Percentiles rank a stretch among this genome's conserved stretches.
phyloP scores from a whole-genome alignment of 2,888 invertebrate genomes.

The Caenorhabditis imperialis region DNA sequence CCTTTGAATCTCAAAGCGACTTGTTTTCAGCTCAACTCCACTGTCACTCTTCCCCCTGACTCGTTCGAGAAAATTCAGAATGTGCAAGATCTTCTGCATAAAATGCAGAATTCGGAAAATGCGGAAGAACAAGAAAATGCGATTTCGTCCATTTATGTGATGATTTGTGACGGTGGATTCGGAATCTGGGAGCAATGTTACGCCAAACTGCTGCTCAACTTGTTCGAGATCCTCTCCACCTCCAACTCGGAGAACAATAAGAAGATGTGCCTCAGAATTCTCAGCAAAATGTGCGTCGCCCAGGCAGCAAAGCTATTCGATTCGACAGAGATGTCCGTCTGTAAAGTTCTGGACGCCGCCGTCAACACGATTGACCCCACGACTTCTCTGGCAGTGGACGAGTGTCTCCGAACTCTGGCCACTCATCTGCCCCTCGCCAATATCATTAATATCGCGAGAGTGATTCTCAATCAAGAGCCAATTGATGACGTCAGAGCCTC shows the following conservation, averaged over 20 bases:
- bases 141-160: constrained; percentile 33
- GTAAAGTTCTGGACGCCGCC: constrained; percentile 47
- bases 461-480: constrained; percentile 46
- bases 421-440: constrained; percentile 45
- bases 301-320: constrained; percentile 48
- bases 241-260: constrained; percentile 30
- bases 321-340: constrained; percentile 49
- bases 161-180: constrained; percentile 42
- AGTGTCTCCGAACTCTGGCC: constrained; percentile 43
- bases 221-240: constrained; percentile 37
- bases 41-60: constrained; percentile 32
- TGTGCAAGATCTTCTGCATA: constrained; percentile 34
- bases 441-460: constrained; percentile 43
- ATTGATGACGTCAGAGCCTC: constrained; percentile 35
- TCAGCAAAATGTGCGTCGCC: constrained; percentile 36
- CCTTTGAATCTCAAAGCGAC: constrained; percentile 39
- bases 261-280: constrained; percentile 37
- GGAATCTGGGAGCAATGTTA: constrained; percentile 44
- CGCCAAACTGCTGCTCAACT: constrained; percentile 43
- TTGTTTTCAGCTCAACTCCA: constrained; percentile 39
- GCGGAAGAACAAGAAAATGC: constrained; percentile 33
- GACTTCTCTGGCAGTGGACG: constrained; percentile 43
- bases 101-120: constrained; percentile 27
- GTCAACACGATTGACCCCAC: constrained; percentile 46
- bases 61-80: constrained; percentile 33